Evolutionary conservation across 2,797 vertebrate species (phyloP).

Genomic region (Pristis pectinata): DNA sequence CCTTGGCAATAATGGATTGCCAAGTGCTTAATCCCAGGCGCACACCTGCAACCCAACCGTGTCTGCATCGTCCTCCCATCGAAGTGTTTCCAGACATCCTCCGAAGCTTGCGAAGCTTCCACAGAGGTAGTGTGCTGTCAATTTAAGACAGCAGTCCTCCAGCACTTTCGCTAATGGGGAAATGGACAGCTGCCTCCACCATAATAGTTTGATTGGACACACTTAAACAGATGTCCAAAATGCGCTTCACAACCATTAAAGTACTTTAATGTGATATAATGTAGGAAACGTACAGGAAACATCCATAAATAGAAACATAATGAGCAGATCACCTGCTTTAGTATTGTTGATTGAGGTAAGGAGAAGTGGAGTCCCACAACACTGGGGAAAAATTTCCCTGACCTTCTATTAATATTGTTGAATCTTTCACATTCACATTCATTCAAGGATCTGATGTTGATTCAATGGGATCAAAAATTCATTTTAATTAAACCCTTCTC

Average conservation of each 20-base stretch:
- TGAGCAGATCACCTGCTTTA: neutral
- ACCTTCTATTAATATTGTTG: neutral
- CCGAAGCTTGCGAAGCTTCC: neutral
- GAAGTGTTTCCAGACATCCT: neutral
- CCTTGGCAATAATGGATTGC: constrained; percentile 28
- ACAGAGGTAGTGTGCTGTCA: neutral
- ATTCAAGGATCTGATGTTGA: neutral
- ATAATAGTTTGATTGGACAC: neutral
- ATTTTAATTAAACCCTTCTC: neutral
- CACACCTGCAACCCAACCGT: constrained; percentile 9
- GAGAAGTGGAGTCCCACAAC: neutral
- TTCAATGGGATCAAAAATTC: neutral
- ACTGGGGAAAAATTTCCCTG: neutral
- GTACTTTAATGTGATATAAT: neutral
- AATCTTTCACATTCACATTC: neutral
- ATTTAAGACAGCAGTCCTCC: neutral
- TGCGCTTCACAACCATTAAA: neutral
- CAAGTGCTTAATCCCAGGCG: constrained; percentile 27
- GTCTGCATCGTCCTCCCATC: neutral
- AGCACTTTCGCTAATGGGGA: neutral
- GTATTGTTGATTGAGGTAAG: neutral
- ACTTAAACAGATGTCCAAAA: too few relatives aligned
- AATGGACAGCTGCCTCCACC: neutral
- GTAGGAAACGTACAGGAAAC: neutral
- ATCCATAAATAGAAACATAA: neutral